Conservation (phyloP, 2,888 invertebrate species). For the Eupelmus urozonus region DNA sequence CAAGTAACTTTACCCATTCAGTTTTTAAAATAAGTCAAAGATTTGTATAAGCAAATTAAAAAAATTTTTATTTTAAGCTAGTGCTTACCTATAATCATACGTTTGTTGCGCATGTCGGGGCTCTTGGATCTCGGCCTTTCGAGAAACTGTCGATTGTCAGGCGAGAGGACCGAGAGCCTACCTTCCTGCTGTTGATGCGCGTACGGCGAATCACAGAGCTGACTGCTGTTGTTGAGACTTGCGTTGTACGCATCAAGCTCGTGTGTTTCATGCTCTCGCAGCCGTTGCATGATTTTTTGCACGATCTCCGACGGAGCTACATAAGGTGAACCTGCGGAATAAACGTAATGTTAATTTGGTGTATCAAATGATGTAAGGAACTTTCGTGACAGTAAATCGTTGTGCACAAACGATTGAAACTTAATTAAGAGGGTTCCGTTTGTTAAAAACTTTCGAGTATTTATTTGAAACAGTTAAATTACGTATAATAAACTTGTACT, state of each 20-base stretch:
- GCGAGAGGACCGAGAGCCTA: slow-evolving; percentile 73
- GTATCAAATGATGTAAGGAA: too few relatives aligned
- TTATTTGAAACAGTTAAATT: too few relatives aligned
- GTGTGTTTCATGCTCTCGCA: slow-evolving; percentile 74
- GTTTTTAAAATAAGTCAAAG: too few relatives aligned
- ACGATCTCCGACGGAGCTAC: slow-evolving; percentile 89
- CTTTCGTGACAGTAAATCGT: too few relatives aligned
- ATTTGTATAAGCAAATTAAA: too few relatives aligned
- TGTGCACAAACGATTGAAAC: too few relatives aligned
- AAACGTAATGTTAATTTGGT: too few relatives aligned
- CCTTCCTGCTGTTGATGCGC: slow-evolving; percentile 62
- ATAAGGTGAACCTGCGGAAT: slow-evolving; percentile 85
- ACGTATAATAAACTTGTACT: too few relatives aligned
- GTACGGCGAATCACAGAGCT: slow-evolving; percentile 30
- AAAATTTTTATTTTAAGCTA: too few relatives aligned
- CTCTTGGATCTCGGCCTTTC: slow-evolving; percentile 74
- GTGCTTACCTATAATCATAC: slow-evolving; percentile 74
- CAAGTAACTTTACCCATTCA: neutral
- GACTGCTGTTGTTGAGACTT: slow-evolving; percentile 61
- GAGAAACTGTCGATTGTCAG: slow-evolving; percentile 74
- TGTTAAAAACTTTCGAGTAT: too few relatives aligned
- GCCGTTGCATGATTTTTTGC: slow-evolving; percentile 87
- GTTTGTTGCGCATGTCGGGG: slow-evolving; percentile 75
- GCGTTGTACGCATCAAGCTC: slow-evolving; percentile 68
- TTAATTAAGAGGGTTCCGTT: too few relatives aligned